Conservation (phyloP, 2,888 invertebrate genomes). For the Notodonta dromedarius region DNA sequence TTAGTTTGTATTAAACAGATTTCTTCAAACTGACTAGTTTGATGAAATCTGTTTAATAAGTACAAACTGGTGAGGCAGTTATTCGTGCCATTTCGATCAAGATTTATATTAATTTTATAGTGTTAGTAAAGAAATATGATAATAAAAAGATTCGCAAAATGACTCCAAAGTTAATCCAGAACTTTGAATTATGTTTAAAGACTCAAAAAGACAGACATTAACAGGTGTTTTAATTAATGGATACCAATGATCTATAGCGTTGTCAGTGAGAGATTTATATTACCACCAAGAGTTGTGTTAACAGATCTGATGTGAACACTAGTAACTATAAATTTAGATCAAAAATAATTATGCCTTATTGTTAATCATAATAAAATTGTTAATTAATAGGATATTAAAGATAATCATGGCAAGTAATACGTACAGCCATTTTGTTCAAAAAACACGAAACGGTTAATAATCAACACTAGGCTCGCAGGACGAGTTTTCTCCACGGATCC, state of each 20-base stretch:
- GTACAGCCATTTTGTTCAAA: conserved; percentile 69
- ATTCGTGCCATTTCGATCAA: too few relatives aligned
- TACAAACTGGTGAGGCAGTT: too few relatives aligned
- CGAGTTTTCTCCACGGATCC: conserved; percentile 68
- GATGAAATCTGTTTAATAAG: too few relatives aligned
- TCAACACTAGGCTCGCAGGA: conserved; percentile 48
- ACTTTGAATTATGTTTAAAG: neutral
- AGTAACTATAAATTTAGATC: too few relatives aligned
- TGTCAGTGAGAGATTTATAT: neutral
- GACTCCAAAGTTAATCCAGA: neutral
- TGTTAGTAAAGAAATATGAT: too few relatives aligned
- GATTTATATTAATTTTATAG: too few relatives aligned
- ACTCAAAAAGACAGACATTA: neutral
- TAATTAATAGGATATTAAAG: neutral
- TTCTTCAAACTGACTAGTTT: neutral
- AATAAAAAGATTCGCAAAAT: too few relatives aligned
- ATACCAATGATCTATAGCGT: neutral
- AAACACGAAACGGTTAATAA: conserved; percentile 50
- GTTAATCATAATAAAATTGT: neutral
- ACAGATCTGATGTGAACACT: neutral
- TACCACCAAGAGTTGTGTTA: neutral
- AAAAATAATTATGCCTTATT: neutral
- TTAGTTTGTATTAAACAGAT: neutral
- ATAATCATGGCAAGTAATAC: conserved; percentile 42
- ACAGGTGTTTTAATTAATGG: neutral